Evolutionary conservation across 2,797 vertebrate species (phyloP), one percentile per base, ranked within the genome.

Genomic region (Propithecus deckenii): DNA sequence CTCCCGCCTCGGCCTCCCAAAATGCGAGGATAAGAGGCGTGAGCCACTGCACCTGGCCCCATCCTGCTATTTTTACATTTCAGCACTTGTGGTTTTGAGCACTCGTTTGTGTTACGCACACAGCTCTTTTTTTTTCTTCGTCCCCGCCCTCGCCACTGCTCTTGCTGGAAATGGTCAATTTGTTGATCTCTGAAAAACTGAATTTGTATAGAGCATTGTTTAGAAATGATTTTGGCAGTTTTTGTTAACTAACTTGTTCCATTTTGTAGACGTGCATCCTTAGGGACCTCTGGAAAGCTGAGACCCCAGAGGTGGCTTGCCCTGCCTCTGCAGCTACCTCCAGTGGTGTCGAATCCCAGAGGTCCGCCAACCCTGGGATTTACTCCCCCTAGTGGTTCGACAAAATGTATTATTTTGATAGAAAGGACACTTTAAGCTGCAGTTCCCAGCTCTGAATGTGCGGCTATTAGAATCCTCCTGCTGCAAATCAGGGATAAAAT

Each of bases 301-400:
- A 13, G 14, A 67, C 52, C 2, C 1, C 18, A 18, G 32, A 23
- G 13, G 32, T 5, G 72, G 14, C 9, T 4, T 0, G 41, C 41
- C n/a, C 28, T 1, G 5, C 30, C 28, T 20, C 28, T 12, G 1
- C 35, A 41, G 18, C 10, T 10, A 3, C 35, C 4, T 4, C 2
- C 35, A 7, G 0, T 1, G 10, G 4, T 4, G 38, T 30, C 1
- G n/a, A 23, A 57, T 67, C 78, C 78, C 22, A 0, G 1, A 57
- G 71, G 41, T 12, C 7, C 22, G 76, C n/a, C 0, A 59, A 63
- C 38, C 41, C 89, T 50, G 87, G 38, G 74, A 85, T 65, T 72
- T 38, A 17, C 71, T 41, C 91, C 95, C 94, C 74, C 96, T 95
- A 17, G 93, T 91, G 97, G 94, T 46, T 14, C 43, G 59, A 97